phyloP scores from a whole-genome alignment of 2,888 invertebrate genomes.

The Drosophila conformis region DNA sequence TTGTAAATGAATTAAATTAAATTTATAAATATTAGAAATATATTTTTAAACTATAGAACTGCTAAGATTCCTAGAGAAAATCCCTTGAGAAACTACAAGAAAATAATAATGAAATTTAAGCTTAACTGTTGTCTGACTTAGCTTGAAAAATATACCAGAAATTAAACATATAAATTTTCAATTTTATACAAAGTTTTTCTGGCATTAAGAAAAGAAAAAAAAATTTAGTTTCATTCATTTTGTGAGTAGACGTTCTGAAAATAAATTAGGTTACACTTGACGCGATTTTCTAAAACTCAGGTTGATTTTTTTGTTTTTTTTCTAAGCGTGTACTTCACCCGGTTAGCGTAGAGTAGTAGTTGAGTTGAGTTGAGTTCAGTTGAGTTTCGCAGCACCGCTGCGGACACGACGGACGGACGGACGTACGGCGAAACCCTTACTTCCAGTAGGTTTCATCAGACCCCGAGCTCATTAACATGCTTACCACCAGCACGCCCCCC shows the following conservation, averaged over 20 bases:
- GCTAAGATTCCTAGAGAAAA: background rate
- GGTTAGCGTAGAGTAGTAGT: background rate
- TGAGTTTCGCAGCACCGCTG: background rate
- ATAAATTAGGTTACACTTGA: background rate
- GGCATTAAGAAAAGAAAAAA: background rate
- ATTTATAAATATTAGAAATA: fast-evolving
- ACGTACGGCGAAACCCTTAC: conserved; percentile 4
- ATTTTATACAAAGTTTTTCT: background rate
- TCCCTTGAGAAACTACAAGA: fast-evolving
- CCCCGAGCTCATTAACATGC: conserved; percentile 52
- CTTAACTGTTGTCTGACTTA: background rate
- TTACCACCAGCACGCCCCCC: conserved; percentile 2
- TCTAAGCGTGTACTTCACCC: background rate
- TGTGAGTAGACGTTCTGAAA: background rate
- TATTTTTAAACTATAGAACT: background rate
- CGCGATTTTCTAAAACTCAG: background rate
- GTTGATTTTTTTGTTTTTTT: background rate
- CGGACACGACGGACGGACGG: conserved; percentile 4
- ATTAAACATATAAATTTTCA: background rate
- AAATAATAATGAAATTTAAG: background rate
- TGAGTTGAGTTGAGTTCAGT: conserved; percentile 9
- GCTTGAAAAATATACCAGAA: background rate
- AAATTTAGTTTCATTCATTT: fast-evolving
- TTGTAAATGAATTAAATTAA: fast-evolving
- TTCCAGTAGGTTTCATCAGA: background rate